Evolutionary conservation across 2,888 invertebrate species (phyloP), one percentile per base, ranked within the genome.

Genomic region (Scaptomyza caliginosa): DNA sequence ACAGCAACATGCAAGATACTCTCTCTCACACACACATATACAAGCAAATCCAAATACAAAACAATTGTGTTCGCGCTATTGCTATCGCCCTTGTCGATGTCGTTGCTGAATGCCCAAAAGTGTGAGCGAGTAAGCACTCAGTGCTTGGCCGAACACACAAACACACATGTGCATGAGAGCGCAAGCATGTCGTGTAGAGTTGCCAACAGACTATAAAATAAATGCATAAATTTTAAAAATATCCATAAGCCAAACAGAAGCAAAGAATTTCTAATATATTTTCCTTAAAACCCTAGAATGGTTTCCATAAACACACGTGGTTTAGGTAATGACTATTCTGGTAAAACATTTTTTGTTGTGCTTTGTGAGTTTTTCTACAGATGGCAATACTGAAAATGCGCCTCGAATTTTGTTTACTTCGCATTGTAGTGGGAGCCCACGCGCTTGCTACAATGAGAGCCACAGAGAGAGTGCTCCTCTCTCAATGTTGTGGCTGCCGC

Each of bases 331-430:
- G 10, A 13, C 13, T 36, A 0, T 8, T 24, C 10, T 26, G 8
- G n/a, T 11, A 13, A 11, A 17, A 10, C 26, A 24, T 10, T 11
- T 10, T n/a, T 34, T 32, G 6, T 32, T 13, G 13, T 6, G 32
- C 32, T 32, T 32, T 10, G 30, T 42, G 8, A 19, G 16, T 34
- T 34, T 32, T 34, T 16, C n/a, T 16, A 13, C 7, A 30, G 43
- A 23, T 73, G 74, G 49, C 68, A 75, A 59, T 60, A 52, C 73
- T 77, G 38, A 26, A 21, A 8, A 16, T 40, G 46, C 32, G 48
- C 40, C 40, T 62, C 38, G 55, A 60, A 58, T 62, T 59, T 82
- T 78, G 79, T 75, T 78, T 78, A 78, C 83, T 78, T 76, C 77
- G 19, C 16, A 40, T 43, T 19, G 34, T 28, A 19, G 17, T 52